Evolutionary conservation across 2,797 vertebrate species (phyloP).

Genomic region (Sarcoramphus papa): DNA sequence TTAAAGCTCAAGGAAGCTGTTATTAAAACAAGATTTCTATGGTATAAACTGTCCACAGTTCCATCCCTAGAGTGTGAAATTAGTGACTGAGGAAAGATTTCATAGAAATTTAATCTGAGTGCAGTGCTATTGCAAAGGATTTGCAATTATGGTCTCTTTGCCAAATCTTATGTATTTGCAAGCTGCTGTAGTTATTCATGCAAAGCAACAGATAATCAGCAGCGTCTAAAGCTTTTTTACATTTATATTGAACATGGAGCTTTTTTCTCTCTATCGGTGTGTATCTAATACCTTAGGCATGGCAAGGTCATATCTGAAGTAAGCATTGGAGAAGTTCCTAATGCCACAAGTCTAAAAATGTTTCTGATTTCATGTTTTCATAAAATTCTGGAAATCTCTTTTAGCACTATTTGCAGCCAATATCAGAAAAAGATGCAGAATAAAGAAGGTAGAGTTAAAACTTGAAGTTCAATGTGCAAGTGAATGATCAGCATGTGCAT

Average conservation of each 20-base stretch:
- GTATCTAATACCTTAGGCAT: neutral
- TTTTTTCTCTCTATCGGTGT: neutral
- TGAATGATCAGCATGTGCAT: neutral
- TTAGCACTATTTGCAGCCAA: neutral
- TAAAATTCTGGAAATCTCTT: neutral
- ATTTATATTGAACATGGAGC: neutral
- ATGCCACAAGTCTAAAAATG: neutral
- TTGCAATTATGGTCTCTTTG: neutral
- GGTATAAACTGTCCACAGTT: slow-evolving; percentile 11
- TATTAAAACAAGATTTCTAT: slow-evolving; percentile 42
- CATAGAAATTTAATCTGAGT: slow-evolving; percentile 35
- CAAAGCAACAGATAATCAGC: slow-evolving; percentile 33
- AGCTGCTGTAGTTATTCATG: slow-evolving; percentile 42
- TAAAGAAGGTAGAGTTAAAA: neutral
- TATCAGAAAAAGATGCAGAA: neutral
- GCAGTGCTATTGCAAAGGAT: neutral
- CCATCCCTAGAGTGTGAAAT: slow-evolving; percentile 63
- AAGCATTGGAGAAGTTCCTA: neutral
- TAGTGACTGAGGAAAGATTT: slow-evolving; percentile 61
- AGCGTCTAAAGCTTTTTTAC: slow-evolving; percentile 20
- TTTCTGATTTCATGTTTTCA: neutral
- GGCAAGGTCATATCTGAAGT: neutral
- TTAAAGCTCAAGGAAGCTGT: slow-evolving; percentile 24
- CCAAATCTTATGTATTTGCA: slow-evolving; percentile 57
- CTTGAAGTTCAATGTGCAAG: neutral